phyloP scores from a whole-genome alignment of 1,140 invertebrate species.

The Eriosoma lanigerum region DNA sequence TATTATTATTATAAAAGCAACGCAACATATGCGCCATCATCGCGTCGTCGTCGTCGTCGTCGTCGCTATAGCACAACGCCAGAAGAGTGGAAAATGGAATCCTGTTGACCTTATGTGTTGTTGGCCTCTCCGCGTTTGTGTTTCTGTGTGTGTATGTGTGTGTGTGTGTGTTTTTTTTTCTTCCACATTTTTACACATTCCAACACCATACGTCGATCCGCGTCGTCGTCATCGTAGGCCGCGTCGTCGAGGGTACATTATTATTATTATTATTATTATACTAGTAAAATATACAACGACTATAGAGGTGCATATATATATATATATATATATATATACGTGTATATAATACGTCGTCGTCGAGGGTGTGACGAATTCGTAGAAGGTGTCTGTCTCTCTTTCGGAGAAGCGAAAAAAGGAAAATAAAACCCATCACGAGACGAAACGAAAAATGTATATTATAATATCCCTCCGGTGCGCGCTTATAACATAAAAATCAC shows the following conservation, averaged over 20 bases:
- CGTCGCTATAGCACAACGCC: neutral
- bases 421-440: neutral
- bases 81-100: conserved; percentile 46
- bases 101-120: conserved; percentile 47
- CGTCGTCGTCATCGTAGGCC: neutral
- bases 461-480: conserved; percentile 3
- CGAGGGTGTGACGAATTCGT: conserved; percentile 46
- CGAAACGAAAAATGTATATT: conserved; percentile 20
- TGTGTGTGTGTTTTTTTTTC: conserved; percentile 36
- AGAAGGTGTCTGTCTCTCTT: conserved; percentile 23
- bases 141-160: neutral
- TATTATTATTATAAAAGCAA: neutral
- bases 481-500: conserved; percentile 19
- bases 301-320: neutral
- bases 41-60: neutral
- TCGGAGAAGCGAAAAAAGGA: conserved; percentile 11
- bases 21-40: conserved; percentile 22
- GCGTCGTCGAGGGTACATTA: neutral
- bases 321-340: neutral
- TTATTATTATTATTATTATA: too few species aligned
- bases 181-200: conserved; percentile 47
- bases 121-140: conserved; percentile 26
- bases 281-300: neutral
- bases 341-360: neutral
- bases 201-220: conserved; percentile 34